These are phyloP conservation scores for Drosophila mettleri DNA, from an alignment of 2,888 invertebrate species.

Conservation along the genomic window DNA sequence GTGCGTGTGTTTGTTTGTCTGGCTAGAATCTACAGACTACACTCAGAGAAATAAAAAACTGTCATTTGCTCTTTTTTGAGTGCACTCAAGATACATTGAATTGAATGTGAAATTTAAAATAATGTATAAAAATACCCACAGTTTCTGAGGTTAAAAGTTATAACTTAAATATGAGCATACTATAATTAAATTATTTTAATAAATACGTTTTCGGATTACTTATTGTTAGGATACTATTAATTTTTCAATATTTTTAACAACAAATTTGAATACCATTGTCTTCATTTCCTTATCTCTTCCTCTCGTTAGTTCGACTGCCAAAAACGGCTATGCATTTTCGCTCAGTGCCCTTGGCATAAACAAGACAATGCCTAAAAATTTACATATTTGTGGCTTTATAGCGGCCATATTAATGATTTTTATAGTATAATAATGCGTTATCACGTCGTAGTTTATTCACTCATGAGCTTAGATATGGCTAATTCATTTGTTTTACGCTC, in stretches of 20 bases:
- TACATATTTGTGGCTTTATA: slow-evolving; percentile 70
- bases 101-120: too few species aligned
- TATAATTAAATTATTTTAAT: too few species aligned
- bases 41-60: neutral
- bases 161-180: too few species aligned
- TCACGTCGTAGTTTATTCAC: slow-evolving; percentile 72
- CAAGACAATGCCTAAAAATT: slow-evolving; percentile 36
- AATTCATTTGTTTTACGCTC: slow-evolving; percentile 63
- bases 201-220: too few species aligned
- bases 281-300: too few species aligned
- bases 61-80: neutral
- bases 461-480: slow-evolving; percentile 50
- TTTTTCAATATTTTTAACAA: too few species aligned
- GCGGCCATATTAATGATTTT: slow-evolving; percentile 72
- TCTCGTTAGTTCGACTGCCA: too few species aligned
- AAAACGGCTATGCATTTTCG: neutral
- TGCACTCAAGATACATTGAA: too few species aligned
- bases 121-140: too few species aligned
- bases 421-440: slow-evolving; percentile 75
- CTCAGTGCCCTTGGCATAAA: slow-evolving; percentile 15
- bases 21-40: neutral
- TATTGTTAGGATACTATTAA: too few species aligned
- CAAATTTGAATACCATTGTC: too few species aligned
- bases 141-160: too few species aligned
- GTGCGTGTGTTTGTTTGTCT: neutral